Base-by-base conservation (phyloP, 2,113 vertebrate species). In the Anarrhichthys ocellatus region DNA sequence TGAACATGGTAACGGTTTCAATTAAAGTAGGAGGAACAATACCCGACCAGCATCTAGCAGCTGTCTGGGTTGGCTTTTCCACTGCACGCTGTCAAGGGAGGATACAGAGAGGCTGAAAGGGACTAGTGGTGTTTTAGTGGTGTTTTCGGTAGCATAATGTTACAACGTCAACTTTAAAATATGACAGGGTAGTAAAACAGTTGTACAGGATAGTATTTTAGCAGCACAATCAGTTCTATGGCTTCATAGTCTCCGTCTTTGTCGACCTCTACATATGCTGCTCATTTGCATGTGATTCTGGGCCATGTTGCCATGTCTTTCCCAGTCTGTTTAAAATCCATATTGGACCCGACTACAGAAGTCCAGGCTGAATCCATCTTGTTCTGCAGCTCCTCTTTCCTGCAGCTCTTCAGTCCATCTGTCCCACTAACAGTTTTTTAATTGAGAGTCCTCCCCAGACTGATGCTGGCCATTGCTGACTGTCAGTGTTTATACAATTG, bases 1-100 rank as follows among this genome's bases (percentile, higher is more conserved):
- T 71, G 87, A 93, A 94, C 93, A 94, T 85, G 92, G 82, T 89
- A 91, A 91, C 93, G 90, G 91, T 92, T 94, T 93, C 87, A 91
- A 91, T 93, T 92, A 92, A 93, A 92, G 90, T 52, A 63, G 79
- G 81, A 87, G 87, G 91, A 93, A 92, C 93, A 93, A 92, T 92
- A 87, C 83, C 66, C 80, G 67, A 79, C 81, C 85, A 68, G 80
- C 76, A 83, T 86, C 89, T 72, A 87, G 83, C 89, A 91, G 91
- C 93, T 93, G 91, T 75, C 74, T 72, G 87, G 24, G 84, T 38
- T 91, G 84, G 78, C 76, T 87, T 46, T 27, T 82, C 76, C 14
- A 32, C 74, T 62, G 78, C 71, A 56, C 0, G 3, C 54, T 54
- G 78, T 56, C 69, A 56, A 36, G 68, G 74, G 83, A 74, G 63